phyloP scores from a whole-genome alignment of 2,888 invertebrate genomes.

The Rugalucina vietnamica region DNA sequence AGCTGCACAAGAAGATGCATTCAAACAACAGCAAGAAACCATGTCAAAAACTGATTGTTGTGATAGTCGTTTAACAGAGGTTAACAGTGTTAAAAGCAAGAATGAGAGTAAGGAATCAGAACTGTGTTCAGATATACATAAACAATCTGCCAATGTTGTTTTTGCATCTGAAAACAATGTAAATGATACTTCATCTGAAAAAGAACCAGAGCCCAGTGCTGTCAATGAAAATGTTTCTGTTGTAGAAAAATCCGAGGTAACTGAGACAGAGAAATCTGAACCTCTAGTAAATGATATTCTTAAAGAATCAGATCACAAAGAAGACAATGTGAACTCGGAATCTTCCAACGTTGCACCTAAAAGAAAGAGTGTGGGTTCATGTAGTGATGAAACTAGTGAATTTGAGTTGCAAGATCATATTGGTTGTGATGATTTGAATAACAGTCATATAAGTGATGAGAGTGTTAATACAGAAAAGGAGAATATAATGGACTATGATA shows the following conservation, averaged over 20 bases:
- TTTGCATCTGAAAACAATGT: no score
- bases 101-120: no score
- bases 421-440: slow-evolving; percentile 61
- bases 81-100: no score
- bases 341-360: neutral
- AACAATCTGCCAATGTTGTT: no score
- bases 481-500: slow-evolving; percentile 2
- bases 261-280: no score
- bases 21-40: neutral
- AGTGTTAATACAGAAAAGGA: slow-evolving; percentile 43
- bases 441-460: slow-evolving; percentile 53
- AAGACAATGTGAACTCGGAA: neutral
- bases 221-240: no score
- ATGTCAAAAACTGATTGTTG: neutral
- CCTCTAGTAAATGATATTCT: no score
- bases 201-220: neutral
- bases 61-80: no score
- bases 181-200: neutral
- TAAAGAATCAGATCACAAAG: neutral
- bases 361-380: slow-evolving; percentile 55
- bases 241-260: no score
- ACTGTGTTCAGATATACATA: no score
- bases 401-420: slow-evolving; percentile 62
- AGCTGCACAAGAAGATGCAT: slow-evolving; percentile 42
- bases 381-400: slow-evolving; percentile 59